Base-by-base conservation (phyloP, 2,113 vertebrate genomes). In the Columbina picui region DNA sequence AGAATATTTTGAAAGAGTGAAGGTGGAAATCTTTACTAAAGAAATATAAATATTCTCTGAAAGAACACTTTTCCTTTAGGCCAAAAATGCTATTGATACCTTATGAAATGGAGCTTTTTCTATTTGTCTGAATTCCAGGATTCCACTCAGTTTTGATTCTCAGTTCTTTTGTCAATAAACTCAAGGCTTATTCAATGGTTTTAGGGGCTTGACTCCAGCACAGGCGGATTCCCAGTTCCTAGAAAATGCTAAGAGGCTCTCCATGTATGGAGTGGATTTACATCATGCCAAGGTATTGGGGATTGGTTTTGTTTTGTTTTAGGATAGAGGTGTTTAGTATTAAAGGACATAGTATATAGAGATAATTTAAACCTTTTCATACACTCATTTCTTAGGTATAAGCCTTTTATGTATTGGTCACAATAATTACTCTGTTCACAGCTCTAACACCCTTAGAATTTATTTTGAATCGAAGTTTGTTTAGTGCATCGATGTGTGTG, bases 221-320 rank as follows among this genome's bases (percentile, higher is more conserved):
- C 99, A 99, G 81, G 99, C 99, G 10, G 99, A 99, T 90, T 92
- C 98, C 79, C 99, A 99, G 96, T 99, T 99, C 98, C 97, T 99
- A 98, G 99, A 99, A 98, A 99, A 99, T 75, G 99, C 99, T 73
- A 99, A 99, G 98, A 99, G 99, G 73, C 98, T 99, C 56, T 99
- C 99, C 69, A 99, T 99, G 99, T 99, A 99, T 4, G 99, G 99
- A 6, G 99, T 99, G 87, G 99, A 99, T 96, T 98, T 99, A 56
- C 99, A 99, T 97, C 99, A 98, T 67, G 99, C 99, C 71, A 99
- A 99, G 99, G 99, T 99, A 98, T 36, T 87, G 53, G 63, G 26
- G n/a, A 70, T 73, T 90, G 8, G 7, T 23, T 89, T 84, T 30
- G 29, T 12, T 84, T 76, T 39, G 20, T 10, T 84, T 76, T 61